Evolutionary conservation across 2,888 invertebrate genomes (phyloP).

Genomic region (Prosopocoilus inquinatus): DNA sequence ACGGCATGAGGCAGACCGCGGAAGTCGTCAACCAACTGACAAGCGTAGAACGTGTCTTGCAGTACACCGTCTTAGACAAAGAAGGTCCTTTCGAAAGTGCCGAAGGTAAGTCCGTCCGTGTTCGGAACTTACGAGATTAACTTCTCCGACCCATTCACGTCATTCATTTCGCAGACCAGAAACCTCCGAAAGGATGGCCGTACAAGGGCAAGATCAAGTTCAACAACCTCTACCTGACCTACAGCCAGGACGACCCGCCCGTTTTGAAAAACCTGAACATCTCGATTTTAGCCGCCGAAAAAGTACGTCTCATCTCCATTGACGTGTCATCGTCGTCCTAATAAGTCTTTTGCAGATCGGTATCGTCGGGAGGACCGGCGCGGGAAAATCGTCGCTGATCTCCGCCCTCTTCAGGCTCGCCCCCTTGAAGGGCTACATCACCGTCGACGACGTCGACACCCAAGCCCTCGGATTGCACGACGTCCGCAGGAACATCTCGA

Average conservation of each 20-base stretch:
- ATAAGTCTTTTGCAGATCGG: slow-evolving; percentile 59
- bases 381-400: slow-evolving; percentile 80
- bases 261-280: slow-evolving; percentile 69
- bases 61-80: slow-evolving; percentile 70
- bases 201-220: slow-evolving; percentile 59
- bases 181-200: slow-evolving; percentile 60
- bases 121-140: neutral
- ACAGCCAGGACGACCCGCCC: slow-evolving; percentile 61
- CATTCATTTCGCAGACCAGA: slow-evolving; percentile 52
- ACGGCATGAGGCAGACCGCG: slow-evolving; percentile 73
- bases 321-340: neutral
- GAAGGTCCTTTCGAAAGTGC: slow-evolving; percentile 61
- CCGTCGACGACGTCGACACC: slow-evolving; percentile 74
- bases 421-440: slow-evolving; percentile 71
- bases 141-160: neutral
- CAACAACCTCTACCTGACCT: slow-evolving; percentile 61
- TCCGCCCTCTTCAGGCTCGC: slow-evolving; percentile 80
- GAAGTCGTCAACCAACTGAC: slow-evolving; percentile 71
- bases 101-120: neutral
- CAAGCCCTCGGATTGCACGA: slow-evolving; percentile 72
- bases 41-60: slow-evolving; percentile 73
- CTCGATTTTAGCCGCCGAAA: slow-evolving; percentile 61
- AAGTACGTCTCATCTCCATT: slow-evolving; percentile 50
- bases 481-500: slow-evolving; percentile 76
- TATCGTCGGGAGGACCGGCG: slow-evolving; percentile 83